Conservation (phyloP, 2,888 invertebrate genomes). For the Pristionchus maxplancki region DNA sequence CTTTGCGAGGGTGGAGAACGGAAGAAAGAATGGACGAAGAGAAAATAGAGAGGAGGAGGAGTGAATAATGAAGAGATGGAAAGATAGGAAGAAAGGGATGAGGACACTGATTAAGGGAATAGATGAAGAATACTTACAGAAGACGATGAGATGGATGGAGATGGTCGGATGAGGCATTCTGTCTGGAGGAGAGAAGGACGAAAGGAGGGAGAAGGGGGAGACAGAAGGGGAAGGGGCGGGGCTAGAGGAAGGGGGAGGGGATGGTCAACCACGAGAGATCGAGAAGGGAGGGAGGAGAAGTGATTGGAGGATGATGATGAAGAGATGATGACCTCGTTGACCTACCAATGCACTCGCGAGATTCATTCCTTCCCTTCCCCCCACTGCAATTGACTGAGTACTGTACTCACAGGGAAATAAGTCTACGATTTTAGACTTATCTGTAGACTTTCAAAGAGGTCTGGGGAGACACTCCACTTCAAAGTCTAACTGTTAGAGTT, state of each 20-base stretch:
- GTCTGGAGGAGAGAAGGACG: constrained; percentile 16
- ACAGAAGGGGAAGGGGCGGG: constrained; percentile 1
- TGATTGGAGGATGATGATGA: neutral
- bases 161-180: constrained; percentile 25
- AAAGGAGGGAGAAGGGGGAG: neutral
- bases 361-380: neutral
- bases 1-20: constrained; percentile 14
- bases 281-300: neutral
- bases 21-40: constrained; percentile 23
- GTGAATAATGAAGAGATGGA: constrained; percentile 28
- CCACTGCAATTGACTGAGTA: neutral
- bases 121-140: neutral
- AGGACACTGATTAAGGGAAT: neutral
- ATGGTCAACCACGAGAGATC: constrained; percentile 18
- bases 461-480: too few relatives aligned
- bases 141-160: constrained; percentile 39
- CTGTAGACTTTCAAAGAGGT: too few relatives aligned
- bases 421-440: too few relatives aligned
- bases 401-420: too few relatives aligned
- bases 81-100: neutral
- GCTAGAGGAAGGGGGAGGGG: neutral
- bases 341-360: neutral
- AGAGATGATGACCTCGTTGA: neutral
- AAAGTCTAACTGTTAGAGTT: too few relatives aligned
- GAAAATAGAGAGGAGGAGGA: constrained; percentile 10